Conservation (phyloP, 2,797 vertebrate species). For the Chloroceryle amazona region DNA sequence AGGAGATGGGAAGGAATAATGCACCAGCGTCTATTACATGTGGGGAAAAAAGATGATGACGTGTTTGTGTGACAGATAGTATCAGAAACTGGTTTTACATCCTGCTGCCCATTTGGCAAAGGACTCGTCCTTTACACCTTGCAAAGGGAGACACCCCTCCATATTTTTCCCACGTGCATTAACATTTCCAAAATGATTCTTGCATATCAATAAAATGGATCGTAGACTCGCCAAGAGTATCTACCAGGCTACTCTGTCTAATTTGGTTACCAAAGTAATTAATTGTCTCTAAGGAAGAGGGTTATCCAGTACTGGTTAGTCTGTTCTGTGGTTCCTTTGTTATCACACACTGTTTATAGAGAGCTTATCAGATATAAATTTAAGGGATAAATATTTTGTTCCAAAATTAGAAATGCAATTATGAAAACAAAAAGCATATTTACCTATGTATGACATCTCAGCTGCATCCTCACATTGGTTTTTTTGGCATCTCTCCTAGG, state of each 20-base stretch:
- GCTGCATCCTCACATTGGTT: neutral
- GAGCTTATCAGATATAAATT: neutral
- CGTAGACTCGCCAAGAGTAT: neutral
- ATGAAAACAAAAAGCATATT: neutral
- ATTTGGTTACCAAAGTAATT: neutral
- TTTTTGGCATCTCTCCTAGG: neutral
- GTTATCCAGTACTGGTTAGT: neutral
- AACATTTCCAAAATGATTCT: neutral
- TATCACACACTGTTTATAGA: neutral
- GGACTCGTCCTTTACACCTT: neutral
- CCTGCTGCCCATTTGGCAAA: neutral
- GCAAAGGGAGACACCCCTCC: neutral
- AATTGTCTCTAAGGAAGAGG: neutral
- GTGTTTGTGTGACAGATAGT: neutral
- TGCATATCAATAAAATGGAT: neutral
- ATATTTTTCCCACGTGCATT: neutral
- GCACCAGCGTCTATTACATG: neutral
- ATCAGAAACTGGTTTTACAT: neutral
- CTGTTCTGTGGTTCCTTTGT: neutral
- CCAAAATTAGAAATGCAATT: slow-evolving; percentile 1
- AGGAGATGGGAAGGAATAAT: neutral
- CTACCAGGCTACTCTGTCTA: neutral
- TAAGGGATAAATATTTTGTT: neutral
- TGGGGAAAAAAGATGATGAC: neutral
- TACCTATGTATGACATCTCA: neutral